Percentiles rank a stretch among this genome's conserved stretches.
phyloP scores from a whole-genome alignment of 2,797 vertebrate genomes.

The Parauchenoglanis ngamensis region DNA sequence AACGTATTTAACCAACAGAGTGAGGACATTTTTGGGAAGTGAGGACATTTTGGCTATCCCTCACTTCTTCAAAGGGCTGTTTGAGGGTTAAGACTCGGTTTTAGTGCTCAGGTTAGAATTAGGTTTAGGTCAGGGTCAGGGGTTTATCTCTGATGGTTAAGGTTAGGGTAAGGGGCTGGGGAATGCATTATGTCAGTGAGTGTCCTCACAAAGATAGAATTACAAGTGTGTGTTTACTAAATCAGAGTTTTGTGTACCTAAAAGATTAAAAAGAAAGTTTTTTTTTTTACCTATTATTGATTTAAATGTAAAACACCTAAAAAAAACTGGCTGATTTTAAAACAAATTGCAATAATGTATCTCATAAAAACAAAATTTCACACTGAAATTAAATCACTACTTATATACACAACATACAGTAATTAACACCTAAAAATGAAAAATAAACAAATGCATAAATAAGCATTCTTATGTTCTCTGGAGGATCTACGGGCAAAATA shows the following conservation, averaged over 20 bases:
- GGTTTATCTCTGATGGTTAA: too few relatives aligned
- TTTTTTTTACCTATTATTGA: not conserved
- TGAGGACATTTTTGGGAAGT: too few relatives aligned
- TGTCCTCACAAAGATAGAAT: too few relatives aligned
- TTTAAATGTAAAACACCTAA: not conserved
- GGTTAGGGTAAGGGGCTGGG: too few relatives aligned
- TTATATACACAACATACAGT: not conserved
- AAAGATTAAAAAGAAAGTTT: not conserved
- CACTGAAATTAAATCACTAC: not conserved
- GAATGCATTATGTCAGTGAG: too few relatives aligned
- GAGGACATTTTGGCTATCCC: too few relatives aligned
- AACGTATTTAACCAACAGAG: too few relatives aligned
- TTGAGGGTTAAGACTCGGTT: too few relatives aligned
- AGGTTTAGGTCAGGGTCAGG: too few relatives aligned
- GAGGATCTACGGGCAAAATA: not conserved
- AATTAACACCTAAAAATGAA: not conserved
- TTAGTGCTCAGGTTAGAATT: too few relatives aligned
- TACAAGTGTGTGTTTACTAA: not conserved
- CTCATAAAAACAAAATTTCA: not conserved
- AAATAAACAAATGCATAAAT: not conserved
- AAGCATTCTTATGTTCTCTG: not conserved
- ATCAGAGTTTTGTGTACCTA: not conserved
- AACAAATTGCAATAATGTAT: not conserved
- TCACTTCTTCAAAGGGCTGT: not conserved
- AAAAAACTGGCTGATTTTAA: not conserved